Conservation (phyloP, 2,888 invertebrate species). For the Erannis defoliaria region DNA sequence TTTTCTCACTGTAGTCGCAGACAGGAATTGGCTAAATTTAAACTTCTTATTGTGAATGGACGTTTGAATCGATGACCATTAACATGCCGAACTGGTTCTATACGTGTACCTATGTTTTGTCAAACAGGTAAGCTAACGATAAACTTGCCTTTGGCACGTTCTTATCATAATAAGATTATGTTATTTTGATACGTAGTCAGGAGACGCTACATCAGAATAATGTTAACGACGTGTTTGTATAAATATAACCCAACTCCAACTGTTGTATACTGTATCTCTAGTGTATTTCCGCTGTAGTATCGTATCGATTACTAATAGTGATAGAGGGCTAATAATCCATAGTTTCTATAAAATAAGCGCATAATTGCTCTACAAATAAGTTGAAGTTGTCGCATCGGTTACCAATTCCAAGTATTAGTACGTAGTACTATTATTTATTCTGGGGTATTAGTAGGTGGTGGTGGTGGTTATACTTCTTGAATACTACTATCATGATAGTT, state of each 20-base stretch:
- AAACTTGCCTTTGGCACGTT: slow-evolving; percentile 3
- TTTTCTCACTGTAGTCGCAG: slow-evolving; percentile 9
- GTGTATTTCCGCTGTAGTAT: too few relatives aligned
- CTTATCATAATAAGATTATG: slow-evolving; percentile 20
- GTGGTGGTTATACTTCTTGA: too few relatives aligned
- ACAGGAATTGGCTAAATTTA: slow-evolving; percentile 12
- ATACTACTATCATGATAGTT: too few relatives aligned
- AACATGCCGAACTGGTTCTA: slow-evolving; percentile 26
- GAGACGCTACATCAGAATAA: slow-evolving; percentile 7
- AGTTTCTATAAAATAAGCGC: too few relatives aligned
- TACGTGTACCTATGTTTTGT: slow-evolving; percentile 15
- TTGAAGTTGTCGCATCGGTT: neutral
- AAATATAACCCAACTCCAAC: neutral
- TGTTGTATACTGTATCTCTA: too few relatives aligned
- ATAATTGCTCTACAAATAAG: neutral
- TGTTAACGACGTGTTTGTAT: slow-evolving; percentile 12
- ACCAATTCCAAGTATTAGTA: too few relatives aligned
- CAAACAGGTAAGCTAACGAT: slow-evolving; percentile 22
- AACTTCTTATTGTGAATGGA: slow-evolving; percentile 18
- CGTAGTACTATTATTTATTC: too few relatives aligned
- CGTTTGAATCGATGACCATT: slow-evolving; percentile 19
- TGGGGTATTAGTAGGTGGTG: too few relatives aligned
- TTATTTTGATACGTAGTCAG: slow-evolving; percentile 13
- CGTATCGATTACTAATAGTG: too few relatives aligned
- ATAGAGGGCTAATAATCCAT: too few relatives aligned